Evolutionary conservation across 2,888 invertebrate species (phyloP), one percentile per base, ranked within the genome.

Genomic region (Azorinus chamasolen): DNA sequence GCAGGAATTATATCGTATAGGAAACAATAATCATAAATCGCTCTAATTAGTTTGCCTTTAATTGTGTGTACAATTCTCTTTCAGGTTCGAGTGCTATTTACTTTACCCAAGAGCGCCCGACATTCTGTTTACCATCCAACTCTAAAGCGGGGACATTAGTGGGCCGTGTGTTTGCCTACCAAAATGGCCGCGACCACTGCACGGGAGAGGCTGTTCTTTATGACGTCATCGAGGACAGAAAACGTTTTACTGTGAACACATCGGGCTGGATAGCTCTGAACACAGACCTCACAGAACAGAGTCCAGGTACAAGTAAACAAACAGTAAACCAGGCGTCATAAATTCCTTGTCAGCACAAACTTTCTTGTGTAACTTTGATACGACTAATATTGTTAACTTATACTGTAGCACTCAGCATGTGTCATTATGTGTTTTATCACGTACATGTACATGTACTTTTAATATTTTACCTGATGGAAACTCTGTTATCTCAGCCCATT

Each of bases 91-190:
- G 45, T 24, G 62, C 62, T 70, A 48, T 79, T 65, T 79, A 79
- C 48, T 73, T 79, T 69, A 45, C 81, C 37, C 68, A 78, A 55
- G 58, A 66, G 63, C 63, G 57, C 2, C 72, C 68, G 18, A 41
- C 59, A 22, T 57, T 78, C 32, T 78, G 74, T 70, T 71, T 78
- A 43, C 72, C 71, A 5, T 18, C 54, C 39, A 46, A 58, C 10
- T 55, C 69, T 43, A 39, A 39, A 41, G 58, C 22, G 16, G 71
- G 75, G n/a, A 50, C 74, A 46, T 39, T 53, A n/a, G 57, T 78
- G 27, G 81, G 81, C 5, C 78, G 62, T 20, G 61, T 81, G 62
- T 75, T 65, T 59, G 81, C 75, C 41, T 74, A 72, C 39, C 68
- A 54, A 22, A 68, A 68, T 43, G 25, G 22, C 24, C 41, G 25